These are phyloP conservation scores for Solenodon paradoxus DNA, from an alignment of 2,113 vertebrate species.

Conservation along the genomic window DNA sequence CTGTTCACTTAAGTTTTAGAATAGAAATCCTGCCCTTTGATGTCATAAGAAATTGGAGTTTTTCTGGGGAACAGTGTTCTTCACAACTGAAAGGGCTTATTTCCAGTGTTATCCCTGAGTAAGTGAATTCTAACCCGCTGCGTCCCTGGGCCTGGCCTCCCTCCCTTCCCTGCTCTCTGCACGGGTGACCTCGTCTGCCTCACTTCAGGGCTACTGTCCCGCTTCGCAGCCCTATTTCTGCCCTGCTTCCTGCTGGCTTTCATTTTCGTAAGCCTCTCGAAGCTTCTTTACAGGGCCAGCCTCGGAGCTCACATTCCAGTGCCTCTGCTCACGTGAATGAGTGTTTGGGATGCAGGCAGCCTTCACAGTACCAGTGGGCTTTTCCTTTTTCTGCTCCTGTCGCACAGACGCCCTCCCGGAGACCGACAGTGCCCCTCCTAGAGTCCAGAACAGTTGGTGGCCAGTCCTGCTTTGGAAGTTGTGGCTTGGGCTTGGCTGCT, in stretches of 20 bases:
- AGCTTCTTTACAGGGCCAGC: neutral
- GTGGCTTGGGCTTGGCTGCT: slow-evolving; percentile 38
- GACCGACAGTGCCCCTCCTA: neutral
- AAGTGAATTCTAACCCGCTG: neutral
- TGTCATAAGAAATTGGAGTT: neutral
- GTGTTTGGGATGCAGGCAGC: neutral
- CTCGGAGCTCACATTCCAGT: neutral
- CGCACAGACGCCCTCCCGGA: slow-evolving; percentile 8
- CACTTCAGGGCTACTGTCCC: no score
- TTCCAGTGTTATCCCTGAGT: neutral
- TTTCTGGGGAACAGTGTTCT: neutral
- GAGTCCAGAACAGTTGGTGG: slow-evolving; percentile 45
- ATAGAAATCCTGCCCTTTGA: neutral
- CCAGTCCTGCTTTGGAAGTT: neutral
- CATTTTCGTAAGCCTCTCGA: neutral
- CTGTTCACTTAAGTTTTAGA: neutral
- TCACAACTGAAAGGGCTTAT: neutral
- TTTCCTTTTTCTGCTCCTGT: slow-evolving; percentile 50
- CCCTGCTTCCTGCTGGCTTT: neutral
- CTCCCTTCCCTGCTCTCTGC: neutral
- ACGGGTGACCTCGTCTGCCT: accelerated
- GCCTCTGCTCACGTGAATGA: neutral
- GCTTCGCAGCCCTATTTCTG: neutral
- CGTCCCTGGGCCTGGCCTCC: neutral
- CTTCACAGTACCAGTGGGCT: slow-evolving; percentile 32